Conservation (phyloP, 2,888 invertebrate genomes). For the Caradrina kadenii region DNA sequence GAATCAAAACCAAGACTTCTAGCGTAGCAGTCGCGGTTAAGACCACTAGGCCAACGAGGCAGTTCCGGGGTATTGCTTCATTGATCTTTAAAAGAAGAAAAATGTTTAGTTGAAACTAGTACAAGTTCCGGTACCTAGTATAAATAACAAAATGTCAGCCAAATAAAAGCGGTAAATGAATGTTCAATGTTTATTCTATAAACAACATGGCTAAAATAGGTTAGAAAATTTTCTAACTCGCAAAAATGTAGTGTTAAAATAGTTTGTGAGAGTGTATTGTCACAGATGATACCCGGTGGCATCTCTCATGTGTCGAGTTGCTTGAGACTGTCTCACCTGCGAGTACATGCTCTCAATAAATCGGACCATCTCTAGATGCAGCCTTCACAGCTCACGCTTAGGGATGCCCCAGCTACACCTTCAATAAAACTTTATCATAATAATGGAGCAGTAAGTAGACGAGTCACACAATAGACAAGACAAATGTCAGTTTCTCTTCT, state of each 20-base stretch:
- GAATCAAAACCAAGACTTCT: too few relatives aligned
- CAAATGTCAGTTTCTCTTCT: slow-evolving; percentile 81
- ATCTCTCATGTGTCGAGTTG: slow-evolving; percentile 36
- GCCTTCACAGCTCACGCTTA: slow-evolving; percentile 54
- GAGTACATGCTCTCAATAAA: slow-evolving; percentile 63
- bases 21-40: too few relatives aligned
- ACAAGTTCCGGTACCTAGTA: slow-evolving; percentile 2
- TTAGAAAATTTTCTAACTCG: slow-evolving; percentile 6
- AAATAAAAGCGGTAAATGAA: neutral
- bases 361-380: slow-evolving; percentile 59
- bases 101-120: neutral
- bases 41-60: too few relatives aligned
- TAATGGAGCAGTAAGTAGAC: slow-evolving; percentile 62
- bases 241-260: slow-evolving; percentile 27
- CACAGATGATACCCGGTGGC: slow-evolving; percentile 35
- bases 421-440: slow-evolving; percentile 59
- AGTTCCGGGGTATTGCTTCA: too few relatives aligned
- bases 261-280: slow-evolving; percentile 15
- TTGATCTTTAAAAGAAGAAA: slow-evolving; percentile 5
- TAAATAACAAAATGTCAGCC: neutral
- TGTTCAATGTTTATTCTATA: slow-evolving; percentile 1
- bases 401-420: slow-evolving; percentile 56
- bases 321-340: slow-evolving; percentile 51
- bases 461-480: slow-evolving; percentile 79
- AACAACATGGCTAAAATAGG: neutral